These are phyloP conservation scores for Drusus annulatus DNA, from an alignment of 1,140 invertebrate genomes.

Conservation along the genomic window DNA sequence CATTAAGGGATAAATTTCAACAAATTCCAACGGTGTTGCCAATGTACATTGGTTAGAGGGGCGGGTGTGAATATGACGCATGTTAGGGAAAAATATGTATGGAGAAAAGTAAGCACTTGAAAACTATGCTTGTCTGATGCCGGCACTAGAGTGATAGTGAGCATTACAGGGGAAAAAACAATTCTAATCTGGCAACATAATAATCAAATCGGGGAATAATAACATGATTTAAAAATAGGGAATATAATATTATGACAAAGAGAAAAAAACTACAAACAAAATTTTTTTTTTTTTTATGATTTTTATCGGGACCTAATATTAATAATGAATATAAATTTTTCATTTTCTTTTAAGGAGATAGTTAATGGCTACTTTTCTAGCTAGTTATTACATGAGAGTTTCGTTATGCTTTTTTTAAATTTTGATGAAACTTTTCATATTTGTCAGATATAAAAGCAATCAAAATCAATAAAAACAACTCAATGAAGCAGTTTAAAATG, in stretches of 20 bases:
- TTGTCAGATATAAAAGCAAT: too few relatives aligned
- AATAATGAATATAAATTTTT: too few relatives aligned
- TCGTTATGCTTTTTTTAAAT: too few relatives aligned
- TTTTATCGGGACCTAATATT: neutral
- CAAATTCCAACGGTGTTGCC: constrained; percentile 3
- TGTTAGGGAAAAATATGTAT: constrained; percentile 23
- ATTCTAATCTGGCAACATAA: constrained; percentile 9
- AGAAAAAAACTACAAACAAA: constrained; percentile 4
- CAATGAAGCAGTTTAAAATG: too few relatives aligned
- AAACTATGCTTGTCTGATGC: constrained; percentile 38
- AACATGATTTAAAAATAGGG: too few relatives aligned
- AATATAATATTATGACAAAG: too few relatives aligned
- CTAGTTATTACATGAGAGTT: too few relatives aligned
- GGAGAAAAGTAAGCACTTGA: constrained; percentile 39
- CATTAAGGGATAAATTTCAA: constrained; percentile 55
- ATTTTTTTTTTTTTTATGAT: neutral
- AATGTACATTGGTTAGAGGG: constrained; percentile 9
- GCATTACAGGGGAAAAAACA: constrained; percentile 30
- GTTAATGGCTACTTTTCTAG: too few relatives aligned
- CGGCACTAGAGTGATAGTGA: constrained; percentile 44
- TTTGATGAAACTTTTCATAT: too few relatives aligned
- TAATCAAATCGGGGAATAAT: constrained; percentile 16
- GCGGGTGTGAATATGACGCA: constrained; percentile 36
- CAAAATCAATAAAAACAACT: too few relatives aligned
- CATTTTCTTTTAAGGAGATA: too few relatives aligned